A percentile compares a stretch with the other conserved stretches of the same genome.
Evolutionary conservation across 2,888 invertebrate genomes (phyloP).

Genomic region (Parelbella ahira): DNA sequence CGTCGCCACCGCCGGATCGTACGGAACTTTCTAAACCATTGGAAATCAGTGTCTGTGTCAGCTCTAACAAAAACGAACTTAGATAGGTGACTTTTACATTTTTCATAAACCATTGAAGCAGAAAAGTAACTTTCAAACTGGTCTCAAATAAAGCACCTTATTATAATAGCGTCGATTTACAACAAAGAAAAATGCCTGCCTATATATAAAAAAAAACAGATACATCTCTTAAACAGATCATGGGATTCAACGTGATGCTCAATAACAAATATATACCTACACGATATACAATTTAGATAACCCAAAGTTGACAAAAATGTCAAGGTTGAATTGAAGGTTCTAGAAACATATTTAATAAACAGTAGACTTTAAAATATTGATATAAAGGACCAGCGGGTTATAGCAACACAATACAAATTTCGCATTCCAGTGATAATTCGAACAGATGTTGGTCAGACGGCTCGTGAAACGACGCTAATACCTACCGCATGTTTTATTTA

Average conservation of each 20-base stretch:
- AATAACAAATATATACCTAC: too few species aligned
- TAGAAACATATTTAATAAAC: too few species aligned
- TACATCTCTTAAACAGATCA: neutral
- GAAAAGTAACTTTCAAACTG: constrained; percentile 19
- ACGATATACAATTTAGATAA: too few species aligned
- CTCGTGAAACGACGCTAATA: constrained; percentile 49
- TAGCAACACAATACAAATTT: constrained; percentile 33
- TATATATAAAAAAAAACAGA: neutral
- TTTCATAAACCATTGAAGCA: constrained; percentile 19
- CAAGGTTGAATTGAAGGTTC: constrained; percentile 29
- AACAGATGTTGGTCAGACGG: constrained; percentile 40
- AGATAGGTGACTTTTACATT: constrained; percentile 18
- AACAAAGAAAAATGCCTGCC: neutral
- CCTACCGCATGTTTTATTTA: constrained; percentile 63
- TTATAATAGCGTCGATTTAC: neutral
- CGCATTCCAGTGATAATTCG: constrained; percentile 43
- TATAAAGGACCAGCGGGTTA: too few species aligned
- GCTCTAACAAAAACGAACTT: constrained; percentile 20
- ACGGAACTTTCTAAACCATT: constrained; percentile 48
- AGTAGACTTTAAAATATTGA: too few species aligned
- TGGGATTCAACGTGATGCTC: too few species aligned
- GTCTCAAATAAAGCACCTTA: constrained; percentile 2
- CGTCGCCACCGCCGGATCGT: constrained; percentile 26
- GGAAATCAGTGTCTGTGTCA: constrained; percentile 32
- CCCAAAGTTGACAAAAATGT: too few species aligned